A percentile compares a stretch with the other conserved stretches of the same genome.
Evolutionary conservation across 2,888 invertebrate genomes (phyloP).

Genomic region (Oscheius sp.): DNA sequence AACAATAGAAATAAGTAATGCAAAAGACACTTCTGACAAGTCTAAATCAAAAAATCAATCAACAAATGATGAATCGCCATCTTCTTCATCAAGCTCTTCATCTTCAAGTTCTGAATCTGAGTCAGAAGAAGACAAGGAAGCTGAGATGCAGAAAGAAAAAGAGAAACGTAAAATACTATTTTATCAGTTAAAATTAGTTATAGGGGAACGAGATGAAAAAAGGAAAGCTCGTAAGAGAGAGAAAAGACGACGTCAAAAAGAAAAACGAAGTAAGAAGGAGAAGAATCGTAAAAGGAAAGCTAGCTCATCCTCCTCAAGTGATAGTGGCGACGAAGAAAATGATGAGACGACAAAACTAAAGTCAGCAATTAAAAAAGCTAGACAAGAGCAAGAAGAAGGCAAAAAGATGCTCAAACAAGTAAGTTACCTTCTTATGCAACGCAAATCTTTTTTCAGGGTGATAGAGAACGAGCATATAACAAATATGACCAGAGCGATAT

Average conservation of each 20-base stretch:
- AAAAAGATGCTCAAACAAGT: conserved; percentile 66
- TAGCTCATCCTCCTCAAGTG: conserved; percentile 39
- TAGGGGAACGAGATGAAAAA: conserved; percentile 45
- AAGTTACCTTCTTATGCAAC: background rate
- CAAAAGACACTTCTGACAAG: conserved; percentile 28
- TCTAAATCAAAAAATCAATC: conserved; percentile 32
- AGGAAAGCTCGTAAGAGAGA: conserved; percentile 59
- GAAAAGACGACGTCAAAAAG: conserved; percentile 61
- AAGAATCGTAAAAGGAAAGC: conserved; percentile 34
- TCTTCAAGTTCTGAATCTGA: conserved; percentile 31
- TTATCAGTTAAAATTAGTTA: background rate
- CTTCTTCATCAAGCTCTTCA: conserved; percentile 29
- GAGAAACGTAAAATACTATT: conserved; percentile 41
- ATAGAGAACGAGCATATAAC: conserved; percentile 90
- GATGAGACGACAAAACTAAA: conserved; percentile 42
- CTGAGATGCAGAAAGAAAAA: conserved; percentile 34
- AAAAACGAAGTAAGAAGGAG: conserved; percentile 54
- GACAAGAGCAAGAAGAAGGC: conserved; percentile 65
- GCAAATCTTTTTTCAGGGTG: conserved; percentile 73
- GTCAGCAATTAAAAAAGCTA: conserved; percentile 54
- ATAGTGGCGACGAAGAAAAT: conserved; percentile 41
- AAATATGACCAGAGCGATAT: conserved; percentile 76
- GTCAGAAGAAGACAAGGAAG: conserved; percentile 31
- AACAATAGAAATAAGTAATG: conserved; percentile 73
- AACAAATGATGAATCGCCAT: conserved; percentile 29